Percentiles rank a stretch among this genome's conserved stretches.
Conservation (phyloP, 2,113 vertebrate genomes). For the Dipodomys merriami region DNA sequence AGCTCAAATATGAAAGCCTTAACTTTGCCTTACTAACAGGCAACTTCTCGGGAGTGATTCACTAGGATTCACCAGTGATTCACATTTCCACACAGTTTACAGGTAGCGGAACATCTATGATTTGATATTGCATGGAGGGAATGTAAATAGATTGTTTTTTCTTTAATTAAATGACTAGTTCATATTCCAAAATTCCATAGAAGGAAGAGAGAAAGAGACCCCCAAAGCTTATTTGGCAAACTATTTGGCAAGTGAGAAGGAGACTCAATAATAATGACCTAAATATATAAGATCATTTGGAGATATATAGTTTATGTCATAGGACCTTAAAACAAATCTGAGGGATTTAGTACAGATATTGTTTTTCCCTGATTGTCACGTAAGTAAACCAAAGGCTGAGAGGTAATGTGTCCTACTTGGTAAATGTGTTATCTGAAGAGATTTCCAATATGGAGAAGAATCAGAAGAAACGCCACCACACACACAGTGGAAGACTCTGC, state of each 20-base stretch:
- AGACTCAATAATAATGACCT: not conserved
- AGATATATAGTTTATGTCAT: not conserved
- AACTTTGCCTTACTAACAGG: not conserved
- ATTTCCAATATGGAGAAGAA: not conserved
- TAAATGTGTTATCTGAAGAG: too few relatives aligned
- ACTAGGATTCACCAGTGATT: not conserved
- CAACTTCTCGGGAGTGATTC: not conserved
- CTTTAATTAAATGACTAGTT: conserved; percentile 40
- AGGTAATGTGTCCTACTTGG: not conserved
- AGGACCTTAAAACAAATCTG: not conserved
- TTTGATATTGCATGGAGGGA: not conserved
- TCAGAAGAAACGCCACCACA: not conserved
- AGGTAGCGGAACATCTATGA: not conserved
- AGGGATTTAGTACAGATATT: not conserved
- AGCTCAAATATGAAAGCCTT: not conserved
- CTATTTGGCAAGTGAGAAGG: not conserved
- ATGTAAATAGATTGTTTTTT: conserved; percentile 18
- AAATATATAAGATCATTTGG: not conserved
- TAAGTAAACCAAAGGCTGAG: not conserved
- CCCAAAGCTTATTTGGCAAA: conserved; percentile 24
- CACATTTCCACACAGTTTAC: not conserved
- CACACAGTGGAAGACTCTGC: not conserved
- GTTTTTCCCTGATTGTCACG: not conserved
- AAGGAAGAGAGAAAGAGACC: conserved; percentile 1
- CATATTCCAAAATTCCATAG: not conserved